phyloP scores from a whole-genome alignment of 1,140 invertebrate genomes.

The Bombus waltoni region DNA sequence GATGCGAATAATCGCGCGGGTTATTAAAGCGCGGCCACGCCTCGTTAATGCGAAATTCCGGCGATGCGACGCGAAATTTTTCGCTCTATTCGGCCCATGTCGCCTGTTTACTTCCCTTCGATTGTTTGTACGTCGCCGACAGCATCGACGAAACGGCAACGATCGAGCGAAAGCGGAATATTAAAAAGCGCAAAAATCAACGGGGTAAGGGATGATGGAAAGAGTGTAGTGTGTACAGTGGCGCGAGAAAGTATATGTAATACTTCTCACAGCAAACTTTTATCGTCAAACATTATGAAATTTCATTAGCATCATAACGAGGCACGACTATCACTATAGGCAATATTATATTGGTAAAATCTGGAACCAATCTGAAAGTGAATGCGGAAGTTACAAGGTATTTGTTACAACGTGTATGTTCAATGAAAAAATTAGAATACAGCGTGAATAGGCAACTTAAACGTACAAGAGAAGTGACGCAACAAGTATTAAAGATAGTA shows the following conservation, averaged over 20 bases:
- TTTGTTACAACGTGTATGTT: no score
- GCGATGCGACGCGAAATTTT: background rate
- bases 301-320: background rate
- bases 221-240: background rate
- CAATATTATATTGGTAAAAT: no score
- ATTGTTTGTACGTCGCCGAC: slow-evolving; percentile 21
- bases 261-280: background rate
- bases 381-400: no score
- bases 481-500: no score
- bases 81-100: background rate
- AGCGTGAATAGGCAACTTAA: no score
- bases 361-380: no score
- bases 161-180: slow-evolving; percentile 30
- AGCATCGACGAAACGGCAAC: background rate
- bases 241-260: background rate
- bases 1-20: background rate
- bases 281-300: background rate
- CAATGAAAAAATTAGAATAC: no score
- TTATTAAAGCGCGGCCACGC: slow-evolving; percentile 26
- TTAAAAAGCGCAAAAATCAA: slow-evolving; percentile 38
- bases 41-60: slow-evolving; percentile 22
- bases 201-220: background rate
- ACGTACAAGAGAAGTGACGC: no score
- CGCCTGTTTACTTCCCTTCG: background rate
- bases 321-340: no score